Conservation (phyloP, 1,140 invertebrate species). For the Tachypleus tridentatus region DNA sequence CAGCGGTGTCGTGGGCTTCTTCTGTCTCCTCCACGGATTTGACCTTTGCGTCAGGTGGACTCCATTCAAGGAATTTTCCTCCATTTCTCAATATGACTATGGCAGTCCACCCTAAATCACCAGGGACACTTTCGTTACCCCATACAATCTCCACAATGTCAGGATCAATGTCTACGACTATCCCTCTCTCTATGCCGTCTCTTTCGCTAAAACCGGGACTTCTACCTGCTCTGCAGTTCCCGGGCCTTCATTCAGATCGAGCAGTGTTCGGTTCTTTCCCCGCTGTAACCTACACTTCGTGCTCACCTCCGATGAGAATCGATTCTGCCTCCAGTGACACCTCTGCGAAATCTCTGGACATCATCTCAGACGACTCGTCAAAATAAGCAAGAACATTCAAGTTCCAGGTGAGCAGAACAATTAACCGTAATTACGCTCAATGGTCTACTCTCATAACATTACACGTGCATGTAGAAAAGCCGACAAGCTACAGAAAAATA, state of each 20-base stretch:
- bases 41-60: slow-evolving; percentile 4
- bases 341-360: slow-evolving; percentile 18
- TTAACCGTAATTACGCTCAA: too few relatives aligned
- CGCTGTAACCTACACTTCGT: too few relatives aligned
- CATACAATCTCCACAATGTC: slow-evolving; percentile 9
- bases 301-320: slow-evolving; percentile 17
- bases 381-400: slow-evolving; percentile 1
- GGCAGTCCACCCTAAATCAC: slow-evolving; percentile 6
- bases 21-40: slow-evolving; percentile 15
- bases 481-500: too few relatives aligned
- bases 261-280: slow-evolving; percentile 3
- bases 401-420: too few relatives aligned
- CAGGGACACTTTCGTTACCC: slow-evolving; percentile 7
- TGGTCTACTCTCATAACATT: too few relatives aligned
- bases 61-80: slow-evolving; percentile 10
- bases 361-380: slow-evolving; percentile 19
- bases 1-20: slow-evolving; percentile 7
- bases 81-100: slow-evolving; percentile 7
- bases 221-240: slow-evolving; percentile 19
- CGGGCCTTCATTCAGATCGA: slow-evolving; percentile 11
- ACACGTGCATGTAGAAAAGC: too few relatives aligned
- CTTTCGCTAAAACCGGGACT: slow-evolving; percentile 20
- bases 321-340: slow-evolving; percentile 22
- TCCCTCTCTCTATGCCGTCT: slow-evolving; percentile 19
- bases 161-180: slow-evolving; percentile 3